A percentile compares a stretch with the other conserved stretches of the same genome.
Conservation (phyloP, 2,113 vertebrate genomes). For the Myrmecophaga tridactyla region DNA sequence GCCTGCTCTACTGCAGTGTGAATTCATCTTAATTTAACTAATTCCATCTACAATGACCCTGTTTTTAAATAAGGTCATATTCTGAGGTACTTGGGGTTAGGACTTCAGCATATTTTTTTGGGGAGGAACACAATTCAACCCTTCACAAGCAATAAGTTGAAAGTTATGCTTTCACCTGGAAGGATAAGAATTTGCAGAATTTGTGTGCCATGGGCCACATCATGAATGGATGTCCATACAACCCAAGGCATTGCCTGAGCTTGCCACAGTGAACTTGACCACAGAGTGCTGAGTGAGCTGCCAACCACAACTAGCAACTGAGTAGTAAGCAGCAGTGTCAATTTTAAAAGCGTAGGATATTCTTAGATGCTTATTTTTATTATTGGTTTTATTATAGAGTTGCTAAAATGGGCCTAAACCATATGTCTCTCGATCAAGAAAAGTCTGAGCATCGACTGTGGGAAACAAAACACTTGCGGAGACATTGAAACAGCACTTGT, state of each 20-base stretch:
- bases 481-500: constrained; percentile 20
- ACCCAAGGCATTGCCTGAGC: neutral
- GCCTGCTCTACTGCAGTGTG: no score
- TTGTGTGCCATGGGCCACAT: neutral
- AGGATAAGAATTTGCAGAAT: neutral
- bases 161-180: neutral
- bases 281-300: neutral
- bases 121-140: no score
- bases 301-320: neutral
- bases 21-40: no score
- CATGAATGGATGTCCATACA: neutral
- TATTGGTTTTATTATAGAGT: constrained; percentile 64
- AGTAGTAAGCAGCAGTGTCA: constrained; percentile 44
- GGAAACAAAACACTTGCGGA: constrained; percentile 25
- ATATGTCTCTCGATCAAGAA: constrained; percentile 66
- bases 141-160: neutral
- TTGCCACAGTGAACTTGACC: constrained; percentile 16
- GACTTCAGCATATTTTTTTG: no score
- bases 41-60: no score
- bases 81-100: no score
- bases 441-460: constrained; percentile 51
- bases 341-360: constrained; percentile 65
- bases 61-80: no score
- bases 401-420: constrained; percentile 67
- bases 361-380: constrained; percentile 75